These are phyloP conservation scores for Formica exsecta DNA, from an alignment of 1,140 invertebrate species.

Conservation along the genomic window DNA sequence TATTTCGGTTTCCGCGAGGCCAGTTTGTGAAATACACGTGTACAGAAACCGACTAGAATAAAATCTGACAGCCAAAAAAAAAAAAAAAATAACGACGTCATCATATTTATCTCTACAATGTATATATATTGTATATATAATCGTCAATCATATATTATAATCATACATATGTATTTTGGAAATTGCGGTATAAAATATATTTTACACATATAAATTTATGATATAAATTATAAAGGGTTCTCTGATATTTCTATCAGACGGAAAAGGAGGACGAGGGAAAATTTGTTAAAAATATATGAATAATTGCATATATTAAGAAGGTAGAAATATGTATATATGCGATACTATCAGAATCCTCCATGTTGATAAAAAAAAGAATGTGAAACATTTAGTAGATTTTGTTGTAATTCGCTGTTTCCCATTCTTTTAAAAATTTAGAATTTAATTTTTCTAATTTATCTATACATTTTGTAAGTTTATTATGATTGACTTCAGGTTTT, in stretches of 20 bases:
- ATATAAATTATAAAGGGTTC: background rate
- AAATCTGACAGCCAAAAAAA: background rate
- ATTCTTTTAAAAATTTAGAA: background rate
- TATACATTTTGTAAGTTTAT: background rate
- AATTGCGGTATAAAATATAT: background rate
- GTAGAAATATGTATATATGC: too few relatives aligned
- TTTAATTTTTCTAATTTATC: background rate
- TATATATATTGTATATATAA: too few relatives aligned
- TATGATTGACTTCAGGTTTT: background rate
- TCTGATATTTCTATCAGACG: background rate
- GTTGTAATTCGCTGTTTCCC: background rate
- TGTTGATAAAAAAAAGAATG: background rate
- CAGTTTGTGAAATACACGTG: background rate
- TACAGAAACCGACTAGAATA: background rate
- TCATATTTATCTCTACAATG: background rate
- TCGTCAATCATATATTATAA: background rate
- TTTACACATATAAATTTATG: background rate
- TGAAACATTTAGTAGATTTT: background rate
- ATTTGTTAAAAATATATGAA: background rate
- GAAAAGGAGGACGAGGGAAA: too few relatives aligned
- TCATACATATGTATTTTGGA: too few relatives aligned
- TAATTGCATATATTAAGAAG: too few relatives aligned
- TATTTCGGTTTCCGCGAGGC: constrained; percentile 9
- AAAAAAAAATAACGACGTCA: background rate
- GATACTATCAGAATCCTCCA: background rate